phyloP scores from a whole-genome alignment of 2,113 vertebrate species.

The Azemiops feae region DNA sequence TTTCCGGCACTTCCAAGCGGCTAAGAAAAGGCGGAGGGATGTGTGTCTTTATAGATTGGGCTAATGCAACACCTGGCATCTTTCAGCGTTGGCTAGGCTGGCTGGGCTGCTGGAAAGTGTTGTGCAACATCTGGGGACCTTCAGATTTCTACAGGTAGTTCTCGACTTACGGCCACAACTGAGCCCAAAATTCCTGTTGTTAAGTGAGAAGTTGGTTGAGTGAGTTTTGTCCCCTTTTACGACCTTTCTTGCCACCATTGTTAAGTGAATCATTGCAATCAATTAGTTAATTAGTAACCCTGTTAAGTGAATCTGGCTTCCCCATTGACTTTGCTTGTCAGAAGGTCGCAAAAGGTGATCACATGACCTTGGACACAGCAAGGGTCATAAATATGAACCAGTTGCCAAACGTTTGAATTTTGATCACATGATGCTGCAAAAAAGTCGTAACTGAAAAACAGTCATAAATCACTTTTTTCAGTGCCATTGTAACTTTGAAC shows the following conservation, averaged over 20 bases:
- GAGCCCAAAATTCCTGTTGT: not conserved
- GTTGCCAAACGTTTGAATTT: not conserved
- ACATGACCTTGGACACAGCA: not conserved
- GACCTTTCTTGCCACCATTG: not conserved
- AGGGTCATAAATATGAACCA: not conserved
- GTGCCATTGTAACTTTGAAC: not conserved
- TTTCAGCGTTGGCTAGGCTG: not conserved
- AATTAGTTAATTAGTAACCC: not conserved
- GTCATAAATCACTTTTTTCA: not conserved
- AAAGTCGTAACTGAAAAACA: not conserved
- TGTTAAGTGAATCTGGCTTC: not conserved
- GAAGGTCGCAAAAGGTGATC: not conserved
- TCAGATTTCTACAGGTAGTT: not conserved
- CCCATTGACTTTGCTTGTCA: not conserved
- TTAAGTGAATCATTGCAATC: not conserved
- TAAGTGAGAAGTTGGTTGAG: not conserved
- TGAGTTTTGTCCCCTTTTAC: not conserved
- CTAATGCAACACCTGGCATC: not conserved
- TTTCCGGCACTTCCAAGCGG: not conserved
- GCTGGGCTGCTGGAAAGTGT: not conserved
- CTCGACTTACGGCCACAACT: not conserved
- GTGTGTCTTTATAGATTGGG: not conserved
- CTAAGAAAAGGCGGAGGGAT: not conserved
- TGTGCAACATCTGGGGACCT: not conserved
- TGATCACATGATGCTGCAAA: not conserved